Base-by-base conservation (phyloP, 2,113 vertebrate genomes). In the Sinocyclocheilus maitianheensis region DNA sequence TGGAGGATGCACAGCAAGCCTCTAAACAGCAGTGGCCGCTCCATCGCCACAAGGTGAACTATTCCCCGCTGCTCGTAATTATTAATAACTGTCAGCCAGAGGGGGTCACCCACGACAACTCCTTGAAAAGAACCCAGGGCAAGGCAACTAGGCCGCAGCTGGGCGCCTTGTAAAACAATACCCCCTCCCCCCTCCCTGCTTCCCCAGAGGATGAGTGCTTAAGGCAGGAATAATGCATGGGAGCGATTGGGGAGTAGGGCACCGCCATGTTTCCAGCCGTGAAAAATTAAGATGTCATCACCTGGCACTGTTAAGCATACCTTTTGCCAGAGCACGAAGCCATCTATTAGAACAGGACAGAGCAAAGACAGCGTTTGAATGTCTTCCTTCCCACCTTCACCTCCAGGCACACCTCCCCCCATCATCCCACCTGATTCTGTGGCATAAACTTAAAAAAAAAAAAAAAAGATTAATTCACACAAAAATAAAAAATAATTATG, bases 71-170 rank as follows among this genome's bases (percentile, higher is more conserved):
- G 92, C 51, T 84, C 86, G 91, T 95, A 94, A 93, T 94, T 95
- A 94, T 95, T 94, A 94, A 94, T 94, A 94, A 94, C 93, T 93
- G 92, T 91, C 93, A 94, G 90, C 88, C 89, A 91, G 91, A 91
- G 86, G 92, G 89, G 93, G 93, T 94, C 94, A 92, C 90, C 91
- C 87, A 88, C 93, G 90, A 93, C 92, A 90, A 91, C 92, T 93
- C 92, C 89, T 93, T 91, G 88, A 92, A 94, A 92, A 92, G 91
- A 91, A 93, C 91, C 92, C 84, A 88, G 65, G 91, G 91, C 87
- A 46, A 91, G 88, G 90, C 92, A 93, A 93, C 91, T 93, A 92
- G 93, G 93, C 91, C 91, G 89, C 91, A 91, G 92, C 91, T 90
- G 91, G 90, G 80, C 88, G 82, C 83, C 90, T 88, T 93, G 92